Evolutionary conservation across 2,797 vertebrate species (phyloP), one percentile per base, ranked within the genome.

Genomic region (Notolepis coatsorum): DNA sequence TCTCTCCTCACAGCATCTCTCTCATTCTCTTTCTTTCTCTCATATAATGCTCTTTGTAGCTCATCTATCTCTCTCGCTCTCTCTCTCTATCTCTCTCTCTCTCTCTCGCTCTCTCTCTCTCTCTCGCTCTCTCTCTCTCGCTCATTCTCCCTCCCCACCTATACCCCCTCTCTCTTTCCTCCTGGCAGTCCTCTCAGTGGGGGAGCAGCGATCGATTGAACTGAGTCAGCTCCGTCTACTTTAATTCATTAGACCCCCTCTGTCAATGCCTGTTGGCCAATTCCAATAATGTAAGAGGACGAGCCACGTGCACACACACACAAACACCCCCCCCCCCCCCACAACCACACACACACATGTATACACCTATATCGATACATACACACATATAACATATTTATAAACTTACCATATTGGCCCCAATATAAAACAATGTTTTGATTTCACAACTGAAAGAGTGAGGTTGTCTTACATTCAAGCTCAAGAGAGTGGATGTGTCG

Each of bases 161-260:
- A 30, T 10, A n/a, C 47, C 3, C 28, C 45, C 39, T 42, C 71
- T 61, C 54, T 61, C 61, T 73, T 56, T 30, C 46, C 46, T 70
- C 48, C 74, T 85, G 71, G 64, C 38, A 31, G 73, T 46, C 55
- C n/a, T 72, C 84, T 82, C 70, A 76, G 62, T 78, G 62, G 70
- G 87, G 87, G 86, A 88, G 76, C 79, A 51, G 82, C 73, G 87
- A 93, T 92, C 71, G 89, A 92, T 92, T 83, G 82, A 77, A 85
- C 90, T 90, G 90, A 92, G 88, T 92, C 91, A 91, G 91, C 90
- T 84, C 77, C 88, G 90, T 92, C 89, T 88, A 89, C 88, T 91
- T 91, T 91, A 92, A 93, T 93, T 92, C 89, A 92, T 92, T 92
- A 91, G 88, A 85, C 65, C 76, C 80, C 75, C 18, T 49, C 87